phyloP scores from a whole-genome alignment of 2,797 vertebrate genomes.

The Coregonus suidteri region DNA sequence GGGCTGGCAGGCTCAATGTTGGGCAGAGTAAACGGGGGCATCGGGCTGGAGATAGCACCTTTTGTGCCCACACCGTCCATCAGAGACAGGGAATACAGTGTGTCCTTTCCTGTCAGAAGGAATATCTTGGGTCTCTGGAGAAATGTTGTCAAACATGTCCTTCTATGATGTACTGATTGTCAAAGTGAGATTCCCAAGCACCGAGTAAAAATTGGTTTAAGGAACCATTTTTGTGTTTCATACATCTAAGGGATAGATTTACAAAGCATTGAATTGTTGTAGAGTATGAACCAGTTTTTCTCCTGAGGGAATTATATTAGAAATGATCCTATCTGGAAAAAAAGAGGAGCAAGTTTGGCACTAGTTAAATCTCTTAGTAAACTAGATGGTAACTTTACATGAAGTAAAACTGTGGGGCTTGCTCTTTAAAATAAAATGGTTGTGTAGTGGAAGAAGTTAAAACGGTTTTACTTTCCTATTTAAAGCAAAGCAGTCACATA shows the following conservation, averaged over 20 bases:
- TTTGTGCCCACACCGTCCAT: background rate
- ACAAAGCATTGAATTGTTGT: background rate
- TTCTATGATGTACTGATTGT: conserved; percentile 32
- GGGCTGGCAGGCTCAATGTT: background rate
- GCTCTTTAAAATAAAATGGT: too few species aligned
- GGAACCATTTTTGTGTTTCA: conserved; percentile 5
- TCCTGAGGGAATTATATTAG: background rate
- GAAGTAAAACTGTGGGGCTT: too few species aligned
- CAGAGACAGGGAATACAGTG: background rate
- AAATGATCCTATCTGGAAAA: background rate
- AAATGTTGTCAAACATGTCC: conserved; percentile 18
- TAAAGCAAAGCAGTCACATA: too few species aligned
- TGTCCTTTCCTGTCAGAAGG: conserved; percentile 23
- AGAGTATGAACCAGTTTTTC: background rate
- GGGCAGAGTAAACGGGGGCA: conserved; percentile 7
- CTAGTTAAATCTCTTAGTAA: background rate
- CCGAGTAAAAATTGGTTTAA: conserved; percentile 1
- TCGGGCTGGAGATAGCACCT: background rate
- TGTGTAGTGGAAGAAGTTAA: too few species aligned
- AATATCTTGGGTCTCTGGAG: conserved; percentile 7
- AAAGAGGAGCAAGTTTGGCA: background rate
- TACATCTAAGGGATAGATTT: background rate
- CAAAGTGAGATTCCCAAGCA: conserved; percentile 25
- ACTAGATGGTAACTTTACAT: too few species aligned
- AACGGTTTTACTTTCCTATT: too few species aligned